Evolutionary conservation across 2,888 invertebrate species (phyloP), one percentile per base, ranked within the genome.

Genomic region (Odontocerum albicorne): DNA sequence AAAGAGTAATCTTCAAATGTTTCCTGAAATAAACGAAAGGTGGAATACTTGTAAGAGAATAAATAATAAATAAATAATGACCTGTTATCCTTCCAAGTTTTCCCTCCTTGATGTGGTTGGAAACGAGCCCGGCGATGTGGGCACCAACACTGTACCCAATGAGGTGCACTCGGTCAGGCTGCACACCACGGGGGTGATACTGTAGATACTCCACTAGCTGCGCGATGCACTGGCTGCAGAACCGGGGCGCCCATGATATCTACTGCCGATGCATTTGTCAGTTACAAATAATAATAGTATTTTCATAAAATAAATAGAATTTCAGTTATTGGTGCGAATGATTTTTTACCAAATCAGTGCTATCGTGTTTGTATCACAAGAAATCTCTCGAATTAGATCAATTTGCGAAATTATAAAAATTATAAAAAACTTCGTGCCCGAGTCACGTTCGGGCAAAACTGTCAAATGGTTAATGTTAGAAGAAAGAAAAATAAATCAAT

Each of bases 91-190:
- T 79, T 17, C 92, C 92, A 45, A 92, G 74, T 71, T 90, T 92
- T 32, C 90, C 90, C 64, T 85, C 81, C 38, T 79, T 73, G 32
- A 92, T 68, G 65, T 86, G 87, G 69, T 92, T 92, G 31, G 92
- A 89, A 1, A 90, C 86, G 36, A 92, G 75, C 0, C 92, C 92
- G 3, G 90, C 85, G 55, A 92, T 92, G 66, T 92, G 92, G 0
- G 92, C 91, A 1, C 92, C 92, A 17, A 92, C 89, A 68, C 91
- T 91, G 72, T 92, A 92, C 0, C 92, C 92, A 52, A 92, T 86
- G 1, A 92, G 81, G 68, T 92, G 92, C 27, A 92, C 69, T 55
- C 82, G 79, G 66, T 90, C 87, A 0, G 90, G 89, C 20, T 77
- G 80, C 0, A 88, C 83, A 1, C 90, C 84, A 62, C 90, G 82